Conservation (phyloP, 2,888 invertebrate species). For the Chloroclystis v-ata region DNA sequence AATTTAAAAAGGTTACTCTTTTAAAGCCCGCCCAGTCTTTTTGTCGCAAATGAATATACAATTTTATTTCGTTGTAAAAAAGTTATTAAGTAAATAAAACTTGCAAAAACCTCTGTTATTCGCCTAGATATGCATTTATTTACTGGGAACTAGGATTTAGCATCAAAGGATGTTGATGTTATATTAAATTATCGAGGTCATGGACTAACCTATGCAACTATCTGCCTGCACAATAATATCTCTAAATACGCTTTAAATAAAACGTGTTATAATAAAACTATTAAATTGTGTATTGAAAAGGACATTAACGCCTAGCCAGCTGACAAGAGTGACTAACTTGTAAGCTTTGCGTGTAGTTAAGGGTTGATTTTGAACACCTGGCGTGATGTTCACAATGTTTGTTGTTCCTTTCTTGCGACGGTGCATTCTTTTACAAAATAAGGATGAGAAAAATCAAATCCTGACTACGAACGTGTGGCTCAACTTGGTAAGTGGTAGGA, state of each 20-base stretch:
- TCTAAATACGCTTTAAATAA: too few species aligned
- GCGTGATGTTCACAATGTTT: conserved; percentile 63
- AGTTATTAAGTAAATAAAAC: conserved; percentile 15
- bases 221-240: conserved; percentile 16
- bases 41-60: not conserved
- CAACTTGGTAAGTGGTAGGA: conserved; percentile 94
- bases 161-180: conserved; percentile 27
- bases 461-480: conserved; percentile 99
- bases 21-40: not conserved
- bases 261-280: not conserved
- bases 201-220: conserved; percentile 23
- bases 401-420: conserved; percentile 75
- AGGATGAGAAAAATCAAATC: conserved; percentile 99
- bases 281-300: conserved; percentile 6
- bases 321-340: not conserved
- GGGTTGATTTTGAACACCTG: conserved; percentile 25
- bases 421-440: conserved; percentile 80
- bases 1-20: conserved; percentile 7
- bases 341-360: conserved; percentile 1
- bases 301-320: conserved; percentile 5
- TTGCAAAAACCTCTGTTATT: conserved; percentile 27
- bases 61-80: not conserved
- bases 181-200: conserved; percentile 26
- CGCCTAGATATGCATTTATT: conserved; percentile 32
- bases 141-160: conserved; percentile 21